These are phyloP conservation scores for Cephus runcator DNA, from an alignment of 2,888 invertebrate genomes.

Conservation along the genomic window DNA sequence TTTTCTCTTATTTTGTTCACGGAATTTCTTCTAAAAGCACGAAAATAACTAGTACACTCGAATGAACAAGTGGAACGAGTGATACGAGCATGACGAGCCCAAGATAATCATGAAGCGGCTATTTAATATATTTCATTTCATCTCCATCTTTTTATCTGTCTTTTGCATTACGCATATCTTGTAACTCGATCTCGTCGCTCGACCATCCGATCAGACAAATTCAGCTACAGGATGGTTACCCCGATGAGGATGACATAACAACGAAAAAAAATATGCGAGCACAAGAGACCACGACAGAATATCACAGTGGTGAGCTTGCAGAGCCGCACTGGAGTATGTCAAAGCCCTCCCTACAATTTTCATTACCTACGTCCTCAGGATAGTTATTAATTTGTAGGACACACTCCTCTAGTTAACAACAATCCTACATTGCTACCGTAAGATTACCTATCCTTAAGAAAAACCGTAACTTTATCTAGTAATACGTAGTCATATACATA, in stretches of 20 bases:
- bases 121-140: background rate
- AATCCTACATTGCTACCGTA: slow-evolving; percentile 55
- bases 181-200: background rate
- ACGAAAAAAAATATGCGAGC: slow-evolving; percentile 17
- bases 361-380: slow-evolving; percentile 44
- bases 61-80: background rate
- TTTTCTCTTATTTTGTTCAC: slow-evolving; percentile 1
- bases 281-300: slow-evolving; percentile 59
- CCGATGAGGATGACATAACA: background rate
- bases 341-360: slow-evolving; percentile 42
- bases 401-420: slow-evolving; percentile 57
- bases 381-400: slow-evolving; percentile 43
- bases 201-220: background rate
- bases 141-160: background rate
- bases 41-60: background rate
- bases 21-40: background rate
- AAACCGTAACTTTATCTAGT: slow-evolving; percentile 55
- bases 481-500: slow-evolving; percentile 59
- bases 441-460: slow-evolving; percentile 51
- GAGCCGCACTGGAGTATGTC: slow-evolving; percentile 46
- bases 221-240: background rate
- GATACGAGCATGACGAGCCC: background rate
- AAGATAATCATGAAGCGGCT: background rate
- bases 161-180: background rate
- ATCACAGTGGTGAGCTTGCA: slow-evolving; percentile 59